Conservation (phyloP, 1,140 invertebrate genomes). For the Tribolium madens region DNA sequence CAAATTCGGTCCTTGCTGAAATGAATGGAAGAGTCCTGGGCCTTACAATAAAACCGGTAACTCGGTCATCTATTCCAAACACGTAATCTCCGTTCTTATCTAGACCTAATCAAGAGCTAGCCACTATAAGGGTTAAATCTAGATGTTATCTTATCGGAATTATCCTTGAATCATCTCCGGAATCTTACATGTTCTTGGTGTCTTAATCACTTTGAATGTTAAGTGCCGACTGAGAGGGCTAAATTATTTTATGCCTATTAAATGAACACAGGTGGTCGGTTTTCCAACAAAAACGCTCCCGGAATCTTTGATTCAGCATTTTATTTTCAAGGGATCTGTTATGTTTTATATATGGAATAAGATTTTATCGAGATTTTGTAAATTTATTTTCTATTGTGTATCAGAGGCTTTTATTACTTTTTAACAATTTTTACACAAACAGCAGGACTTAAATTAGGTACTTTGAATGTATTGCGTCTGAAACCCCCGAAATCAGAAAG, state of each 20-base stretch:
- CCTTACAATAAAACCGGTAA: conserved; percentile 26
- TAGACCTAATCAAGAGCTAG: conserved; percentile 37
- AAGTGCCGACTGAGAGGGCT: conserved; percentile 14
- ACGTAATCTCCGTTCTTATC: conserved; percentile 40
- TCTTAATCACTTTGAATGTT: conserved; percentile 38
- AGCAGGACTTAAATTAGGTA: too few relatives aligned
- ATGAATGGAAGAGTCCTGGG: not conserved
- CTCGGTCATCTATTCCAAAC: conserved; percentile 30
- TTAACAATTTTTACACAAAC: conserved; percentile 1
- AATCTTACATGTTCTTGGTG: conserved; percentile 40
- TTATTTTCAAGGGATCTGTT: not conserved
- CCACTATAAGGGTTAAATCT: conserved; percentile 40
- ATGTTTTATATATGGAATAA: not conserved
- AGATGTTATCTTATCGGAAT: conserved; percentile 43
- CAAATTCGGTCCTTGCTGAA: conserved; percentile 28
- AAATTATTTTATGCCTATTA: conserved; percentile 37
- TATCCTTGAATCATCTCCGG: conserved; percentile 40
- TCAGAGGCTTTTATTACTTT: conserved; percentile 19
- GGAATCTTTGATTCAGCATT: conserved; percentile 12
- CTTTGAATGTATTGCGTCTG: too few relatives aligned
- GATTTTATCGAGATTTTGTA: not conserved
- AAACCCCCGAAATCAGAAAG: too few relatives aligned
- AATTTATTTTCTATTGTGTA: not conserved
- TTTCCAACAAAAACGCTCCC: not conserved
- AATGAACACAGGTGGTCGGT: conserved; percentile 36